Evolutionary conservation across 2,113 vertebrate species (phyloP), one percentile per base, ranked within the genome.

Genomic region (Paedocypris sp.): DNA sequence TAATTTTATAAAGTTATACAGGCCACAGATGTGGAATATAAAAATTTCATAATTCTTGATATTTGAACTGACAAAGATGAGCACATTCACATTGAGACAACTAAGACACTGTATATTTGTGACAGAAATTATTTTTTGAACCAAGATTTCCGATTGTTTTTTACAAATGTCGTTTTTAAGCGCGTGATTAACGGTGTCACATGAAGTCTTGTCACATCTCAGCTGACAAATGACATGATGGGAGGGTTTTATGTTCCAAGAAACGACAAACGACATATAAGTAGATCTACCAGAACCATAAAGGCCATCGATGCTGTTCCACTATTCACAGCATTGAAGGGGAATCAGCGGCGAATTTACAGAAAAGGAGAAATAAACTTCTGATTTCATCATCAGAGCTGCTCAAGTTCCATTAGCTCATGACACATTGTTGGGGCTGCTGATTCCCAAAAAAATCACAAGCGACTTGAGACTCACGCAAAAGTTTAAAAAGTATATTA

Each of bases 371-470:
- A 49, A 71, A 19, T 16, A 11, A 3, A 7, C 5, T 2, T 39
- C 16, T 13, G 29, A 26, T 68, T 68, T 53, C 66, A 56, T 62
- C 66, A 58, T 23, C 3, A 15, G 3, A 15, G 12, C 18, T 32
- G 18, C 22, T 9, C 15, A 22, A 6, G 31, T 28, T 10, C 15
- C n/a, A 10, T 6, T 18, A 36, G 23, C 10, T 28, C 39, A 16
- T 63, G 46, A 69, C 11, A 66, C 59, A 64, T 31, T 49, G 3
- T 9, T 42, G n/a, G n/a, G n/a, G n/a, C n/a, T n/a, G n/a, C n/a
- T n/a, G n/a, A n/a, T n/a, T n/a, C n/a, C n/a, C n/a, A n/a, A n/a
- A n/a, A n/a, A n/a, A n/a, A n/a, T n/a, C n/a, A n/a, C n/a, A n/a
- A n/a, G n/a, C n/a, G n/a, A n/a, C n/a, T n/a, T n/a, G n/a, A n/a